Base-by-base conservation (phyloP, 2,797 vertebrate genomes). In the Hydrolagus colliei region DNA sequence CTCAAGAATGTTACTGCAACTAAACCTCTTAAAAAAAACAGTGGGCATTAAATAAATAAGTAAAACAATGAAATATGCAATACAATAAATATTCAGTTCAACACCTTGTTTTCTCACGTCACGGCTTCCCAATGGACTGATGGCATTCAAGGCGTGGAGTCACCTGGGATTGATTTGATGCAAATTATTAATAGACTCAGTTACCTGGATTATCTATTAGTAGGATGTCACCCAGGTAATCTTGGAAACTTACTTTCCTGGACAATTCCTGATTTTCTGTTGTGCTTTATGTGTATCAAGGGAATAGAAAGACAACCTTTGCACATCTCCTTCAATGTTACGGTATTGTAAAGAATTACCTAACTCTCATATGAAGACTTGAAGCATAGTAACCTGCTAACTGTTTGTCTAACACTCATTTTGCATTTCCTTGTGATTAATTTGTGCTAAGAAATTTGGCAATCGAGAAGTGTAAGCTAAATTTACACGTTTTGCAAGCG, bases 361-460 rank as follows among this genome's bases (percentile, higher is more conserved):
- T 68, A 32, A 11, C 22, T 71, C 27, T 41, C 65, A 41, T 18
- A 71, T 52, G 32, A 84, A 84, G 65, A 68, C 65, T 52, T 52
- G 41, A 52, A 52, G 41, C 41, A 52, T 3, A 6, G 41, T 68
- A 84, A 68, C 65, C 12, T 9, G 27, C 16, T 52, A 71, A 82
- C 79, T 68, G 65, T 18, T 20, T 71, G 32, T 67, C 18, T 71
- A 68, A 84, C 71, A 20, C 27, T 84, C 18, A 16, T 84, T 84
- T 84, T 41, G 18, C 79, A 52, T 84, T 20, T 84, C 41, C 22
- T 67, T 82, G 13, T 84, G 27, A 84, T 67, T 84, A 41, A 84
- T 84, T 84, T 20, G 41, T 71, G 16, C 41, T 41, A 41, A 84
- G 79, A 71, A 84, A 84, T 71, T 84, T 84, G 35, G 18, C 41